phyloP scores from a whole-genome alignment of 2,797 vertebrate genomes.

The Poecilia wingei region DNA sequence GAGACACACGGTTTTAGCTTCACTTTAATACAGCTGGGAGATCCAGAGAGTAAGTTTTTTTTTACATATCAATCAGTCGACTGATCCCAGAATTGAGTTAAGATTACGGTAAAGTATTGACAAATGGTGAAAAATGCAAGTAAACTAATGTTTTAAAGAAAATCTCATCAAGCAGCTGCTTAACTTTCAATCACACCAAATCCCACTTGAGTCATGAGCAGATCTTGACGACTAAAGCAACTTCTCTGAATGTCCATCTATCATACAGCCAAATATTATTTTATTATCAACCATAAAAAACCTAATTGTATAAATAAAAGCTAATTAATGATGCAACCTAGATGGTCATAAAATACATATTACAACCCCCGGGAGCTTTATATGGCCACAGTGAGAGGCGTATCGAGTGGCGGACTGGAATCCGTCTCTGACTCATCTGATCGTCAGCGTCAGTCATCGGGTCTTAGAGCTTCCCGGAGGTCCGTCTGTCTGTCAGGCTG shows the following conservation, averaged over 20 bases:
- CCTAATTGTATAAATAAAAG: not conserved
- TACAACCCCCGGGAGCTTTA: slow-evolving; percentile 51
- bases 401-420: slow-evolving; percentile 66
- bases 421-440: slow-evolving; percentile 61
- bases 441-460: slow-evolving; percentile 59
- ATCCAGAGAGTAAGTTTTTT: not conserved
- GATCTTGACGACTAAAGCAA: not conserved
- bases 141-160: slow-evolving; percentile 23
- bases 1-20: not conserved
- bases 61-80: slow-evolving; percentile 16
- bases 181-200: slow-evolving; percentile 10
- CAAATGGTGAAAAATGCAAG: slow-evolving; percentile 1
- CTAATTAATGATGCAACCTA: slow-evolving; percentile 16
- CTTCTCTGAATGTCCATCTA: not conserved
- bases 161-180: slow-evolving; percentile 1
- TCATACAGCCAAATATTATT: not conserved
- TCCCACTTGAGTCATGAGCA: not conserved
- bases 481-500: slow-evolving; percentile 50
- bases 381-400: slow-evolving; percentile 49
- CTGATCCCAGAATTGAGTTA: not conserved
- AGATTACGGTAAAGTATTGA: slow-evolving; percentile 8
- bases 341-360: slow-evolving; percentile 34
- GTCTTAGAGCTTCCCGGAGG: slow-evolving; percentile 61
- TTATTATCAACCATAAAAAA: slow-evolving; percentile 2
- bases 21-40: not conserved